Evolutionary conservation across 2,113 vertebrate species (phyloP), one percentile per base, ranked within the genome.

Genomic region (Campylorhamphus procurvoides): DNA sequence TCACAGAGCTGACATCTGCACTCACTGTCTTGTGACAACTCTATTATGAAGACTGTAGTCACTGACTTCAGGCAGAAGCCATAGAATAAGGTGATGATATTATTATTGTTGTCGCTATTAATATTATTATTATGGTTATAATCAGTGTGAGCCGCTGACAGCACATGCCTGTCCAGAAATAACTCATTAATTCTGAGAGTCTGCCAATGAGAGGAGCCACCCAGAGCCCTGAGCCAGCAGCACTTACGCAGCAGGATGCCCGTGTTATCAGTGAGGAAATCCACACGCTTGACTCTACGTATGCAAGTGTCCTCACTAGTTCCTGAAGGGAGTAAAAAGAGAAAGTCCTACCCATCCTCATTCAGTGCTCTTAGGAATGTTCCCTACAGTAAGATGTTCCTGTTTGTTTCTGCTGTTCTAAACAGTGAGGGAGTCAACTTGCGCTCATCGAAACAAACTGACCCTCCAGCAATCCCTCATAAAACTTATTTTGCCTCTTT

Each of bases 251-350:
- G 96, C 95, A 97, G 93, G 94, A 97, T 97, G 93, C 93, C 91
- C 55, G 2, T 92, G 95, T 97, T 97, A 96, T 97, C 96, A 89
- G 52, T 44, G 89, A 97, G 96, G 97, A 97, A 97, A 96, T 96
- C 93, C 96, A 95, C 7, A 12, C 6, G 56, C 62, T 84, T 93
- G 58, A 6, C 81, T 94, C 83, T 86, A 27, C 20, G 24, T 93
- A 69, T 18, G 15, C 79, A 89, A 97, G 84, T 93, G 89, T 93
- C 92, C 86, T 95, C 84, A 56, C 52, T 82, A 83, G 78, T 91
- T 97, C 96, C 95, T 96, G 93, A 56, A 93, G 73, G 71, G 60
- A 92, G 64, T 14, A 94, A 74, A 94, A 96, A 89, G 94, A 93
- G 93, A 96, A 96, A 97, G 89, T 95, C 66, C 68, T 86, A 44